Evolutionary conservation across 2,797 vertebrate genomes (phyloP).

Genomic region (Babyrousa celebensis): DNA sequence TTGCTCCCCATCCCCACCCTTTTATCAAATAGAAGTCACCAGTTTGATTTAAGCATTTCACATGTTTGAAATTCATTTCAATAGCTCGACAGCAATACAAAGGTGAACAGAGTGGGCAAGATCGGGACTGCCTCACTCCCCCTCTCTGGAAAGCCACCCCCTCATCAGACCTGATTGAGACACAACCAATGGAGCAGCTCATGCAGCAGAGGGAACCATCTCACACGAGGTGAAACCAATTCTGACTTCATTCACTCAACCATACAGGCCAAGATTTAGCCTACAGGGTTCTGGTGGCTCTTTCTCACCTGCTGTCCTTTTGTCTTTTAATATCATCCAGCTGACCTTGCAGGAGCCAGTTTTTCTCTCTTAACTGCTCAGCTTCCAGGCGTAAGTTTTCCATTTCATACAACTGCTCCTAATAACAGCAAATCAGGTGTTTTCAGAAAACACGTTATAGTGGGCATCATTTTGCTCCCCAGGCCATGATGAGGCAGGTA

Average conservation of each 20-base stretch:
- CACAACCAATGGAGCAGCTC: not conserved
- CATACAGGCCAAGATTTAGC: not conserved
- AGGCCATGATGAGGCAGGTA: not conserved
- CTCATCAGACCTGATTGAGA: not conserved
- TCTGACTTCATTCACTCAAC: too few species aligned
- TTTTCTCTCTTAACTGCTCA: constrained; percentile 93
- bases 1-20: not conserved
- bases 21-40: not conserved
- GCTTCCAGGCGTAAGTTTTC: constrained; percentile 94
- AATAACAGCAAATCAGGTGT: constrained; percentile 60
- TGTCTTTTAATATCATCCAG: constrained; percentile 87
- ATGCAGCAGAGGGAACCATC: not conserved
- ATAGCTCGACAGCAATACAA: not conserved
- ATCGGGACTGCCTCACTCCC: not conserved
- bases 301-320: constrained; percentile 88
- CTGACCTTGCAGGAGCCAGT: constrained; percentile 92
- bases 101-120: not conserved
- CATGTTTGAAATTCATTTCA: not conserved
- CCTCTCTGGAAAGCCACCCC: not conserved
- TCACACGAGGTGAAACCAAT: too few species aligned
- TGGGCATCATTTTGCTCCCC: not conserved
- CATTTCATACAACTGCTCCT: constrained; percentile 95
- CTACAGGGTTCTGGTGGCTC: not conserved
- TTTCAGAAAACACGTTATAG: constrained; percentile 54
- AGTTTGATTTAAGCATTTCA: not conserved